Conservation (phyloP, 2,797 vertebrate genomes). For the Perodicticus potto region DNA sequence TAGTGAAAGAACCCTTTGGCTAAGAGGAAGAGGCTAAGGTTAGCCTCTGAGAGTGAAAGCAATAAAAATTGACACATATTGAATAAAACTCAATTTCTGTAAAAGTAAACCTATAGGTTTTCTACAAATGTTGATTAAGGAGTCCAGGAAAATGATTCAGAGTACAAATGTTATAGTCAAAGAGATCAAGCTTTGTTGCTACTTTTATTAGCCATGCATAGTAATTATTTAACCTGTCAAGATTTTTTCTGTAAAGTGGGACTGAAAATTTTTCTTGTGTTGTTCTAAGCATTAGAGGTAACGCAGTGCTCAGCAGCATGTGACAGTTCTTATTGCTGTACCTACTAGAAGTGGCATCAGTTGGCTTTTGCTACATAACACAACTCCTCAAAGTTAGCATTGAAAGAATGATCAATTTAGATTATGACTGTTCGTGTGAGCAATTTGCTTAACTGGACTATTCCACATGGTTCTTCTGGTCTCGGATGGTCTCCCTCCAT, state of each 20-base stretch:
- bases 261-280: neutral
- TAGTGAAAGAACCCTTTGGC: neutral
- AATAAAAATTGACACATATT: conserved; percentile 23
- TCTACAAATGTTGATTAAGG: neutral
- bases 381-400: neutral
- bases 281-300: neutral
- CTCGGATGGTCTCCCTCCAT: neutral
- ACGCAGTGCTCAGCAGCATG: neutral
- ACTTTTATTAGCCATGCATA: neutral
- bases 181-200: neutral
- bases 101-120: conserved; percentile 34
- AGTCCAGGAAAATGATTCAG: neutral
- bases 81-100: neutral
- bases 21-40: neutral
- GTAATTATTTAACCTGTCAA: neutral
- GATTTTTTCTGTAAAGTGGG: neutral
- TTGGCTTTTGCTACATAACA: neutral
- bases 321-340: neutral
- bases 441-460: neutral
- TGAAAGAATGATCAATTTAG: neutral
- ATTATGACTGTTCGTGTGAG: neutral
- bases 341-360: neutral
- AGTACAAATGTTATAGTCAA: neutral
- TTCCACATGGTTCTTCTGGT: neutral
- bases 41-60: neutral